phyloP scores from a whole-genome alignment of 2,888 invertebrate species.

The Dexiosoma caninum region DNA sequence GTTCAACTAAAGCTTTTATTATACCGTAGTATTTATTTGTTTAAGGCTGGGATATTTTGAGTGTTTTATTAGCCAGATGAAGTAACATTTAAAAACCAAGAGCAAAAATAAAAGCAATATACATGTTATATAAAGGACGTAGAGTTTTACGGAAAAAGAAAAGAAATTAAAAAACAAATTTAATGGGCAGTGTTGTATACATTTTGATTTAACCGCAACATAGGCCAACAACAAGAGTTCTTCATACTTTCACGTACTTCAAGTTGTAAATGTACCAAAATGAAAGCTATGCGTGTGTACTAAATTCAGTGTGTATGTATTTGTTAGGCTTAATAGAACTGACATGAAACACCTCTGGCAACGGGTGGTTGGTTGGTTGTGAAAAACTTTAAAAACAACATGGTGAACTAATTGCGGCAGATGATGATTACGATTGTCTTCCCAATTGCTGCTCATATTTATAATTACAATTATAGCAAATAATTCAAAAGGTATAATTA shows the following conservation, averaged over 20 bases:
- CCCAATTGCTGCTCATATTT: too few relatives aligned
- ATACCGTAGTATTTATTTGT: not conserved
- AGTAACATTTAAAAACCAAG: constrained; percentile 12
- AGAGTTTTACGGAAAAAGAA: not conserved
- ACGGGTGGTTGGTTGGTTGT: not conserved
- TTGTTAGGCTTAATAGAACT: not conserved
- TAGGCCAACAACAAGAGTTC: constrained; percentile 29
- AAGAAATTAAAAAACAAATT: not conserved
- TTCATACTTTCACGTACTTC: constrained; percentile 24
- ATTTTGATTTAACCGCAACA: constrained; percentile 58
- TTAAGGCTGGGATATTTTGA: constrained; percentile 8
- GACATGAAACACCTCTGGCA: not conserved
- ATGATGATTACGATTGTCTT: too few relatives aligned
- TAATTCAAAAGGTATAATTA: too few relatives aligned
- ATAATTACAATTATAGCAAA: too few relatives aligned
- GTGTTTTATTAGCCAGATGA: not conserved
- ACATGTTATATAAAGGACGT: too few relatives aligned
- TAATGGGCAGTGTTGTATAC: constrained; percentile 54
- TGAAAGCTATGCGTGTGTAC: not conserved
- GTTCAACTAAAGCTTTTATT: not conserved
- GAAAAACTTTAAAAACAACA: too few relatives aligned
- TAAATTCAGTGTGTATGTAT: not conserved
- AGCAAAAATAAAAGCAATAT: not conserved
- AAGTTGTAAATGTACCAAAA: not conserved
- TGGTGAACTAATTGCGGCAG: too few relatives aligned